These are phyloP conservation scores for Bubo blakistoni DNA, from an alignment of 2,113 vertebrate species.

Conservation along the genomic window DNA sequence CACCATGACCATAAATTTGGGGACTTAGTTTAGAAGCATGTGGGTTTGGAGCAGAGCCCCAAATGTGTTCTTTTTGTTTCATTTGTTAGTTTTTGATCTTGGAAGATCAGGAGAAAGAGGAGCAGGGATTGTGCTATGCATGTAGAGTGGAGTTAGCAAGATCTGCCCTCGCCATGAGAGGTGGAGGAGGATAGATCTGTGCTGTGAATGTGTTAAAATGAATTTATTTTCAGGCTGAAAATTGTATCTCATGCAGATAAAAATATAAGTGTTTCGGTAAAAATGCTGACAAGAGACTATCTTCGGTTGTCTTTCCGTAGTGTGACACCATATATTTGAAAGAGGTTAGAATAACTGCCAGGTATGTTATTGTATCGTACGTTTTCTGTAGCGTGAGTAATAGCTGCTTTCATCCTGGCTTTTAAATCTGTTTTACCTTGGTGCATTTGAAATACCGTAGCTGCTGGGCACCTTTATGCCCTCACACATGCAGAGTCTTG, in stretches of 20 bases:
- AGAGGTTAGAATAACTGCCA: not conserved
- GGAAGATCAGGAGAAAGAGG: not conserved
- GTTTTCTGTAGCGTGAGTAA: not conserved
- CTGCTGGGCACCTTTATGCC: not conserved
- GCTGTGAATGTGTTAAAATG: not conserved
- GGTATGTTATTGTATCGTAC: rapidly evolving
- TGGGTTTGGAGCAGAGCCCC: not conserved
- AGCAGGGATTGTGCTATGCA: not conserved
- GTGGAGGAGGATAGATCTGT: slow-evolving; percentile 4
- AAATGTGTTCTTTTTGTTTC: not conserved
- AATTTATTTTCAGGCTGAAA: slow-evolving; percentile 20
- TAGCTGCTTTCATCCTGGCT: not conserved
- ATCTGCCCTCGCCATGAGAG: not conserved
- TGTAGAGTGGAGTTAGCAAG: not conserved
- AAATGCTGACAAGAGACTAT: slow-evolving; percentile 11
- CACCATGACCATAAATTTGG: not conserved
- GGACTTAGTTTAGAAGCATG: not conserved
- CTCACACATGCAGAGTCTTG: not conserved
- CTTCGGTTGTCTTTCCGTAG: not conserved
- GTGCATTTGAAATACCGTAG: not conserved
- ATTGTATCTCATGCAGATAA: slow-evolving; percentile 6
- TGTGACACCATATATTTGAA: not conserved
- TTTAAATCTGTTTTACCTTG: not conserved
- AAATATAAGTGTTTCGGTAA: not conserved
- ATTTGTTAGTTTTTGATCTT: not conserved